A percentile compares a stretch with the other conserved stretches of the same genome.
Evolutionary conservation across 2,113 vertebrate genomes (phyloP).

Genomic region (Isurus oxyrinchus): DNA sequence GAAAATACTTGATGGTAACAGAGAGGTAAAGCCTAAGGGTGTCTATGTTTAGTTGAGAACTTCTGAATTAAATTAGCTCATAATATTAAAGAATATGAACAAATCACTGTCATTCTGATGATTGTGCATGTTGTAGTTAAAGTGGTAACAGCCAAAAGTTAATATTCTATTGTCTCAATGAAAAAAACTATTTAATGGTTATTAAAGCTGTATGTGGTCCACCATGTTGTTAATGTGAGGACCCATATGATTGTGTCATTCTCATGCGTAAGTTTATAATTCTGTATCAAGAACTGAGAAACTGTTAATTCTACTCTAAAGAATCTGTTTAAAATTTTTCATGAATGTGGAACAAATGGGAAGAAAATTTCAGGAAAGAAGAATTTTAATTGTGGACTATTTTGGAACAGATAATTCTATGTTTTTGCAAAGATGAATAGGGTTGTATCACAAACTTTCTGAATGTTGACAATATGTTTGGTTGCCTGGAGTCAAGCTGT

Average conservation of each 20-base stretch:
- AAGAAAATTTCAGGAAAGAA: background rate
- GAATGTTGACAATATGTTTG: background rate
- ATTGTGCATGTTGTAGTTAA: background rate
- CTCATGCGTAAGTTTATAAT: background rate
- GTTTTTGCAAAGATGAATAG: background rate
- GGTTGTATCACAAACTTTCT: background rate
- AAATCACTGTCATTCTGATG: background rate
- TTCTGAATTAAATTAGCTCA: background rate
- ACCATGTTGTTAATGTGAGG: background rate
- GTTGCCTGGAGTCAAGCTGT: background rate
- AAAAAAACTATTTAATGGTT: background rate
- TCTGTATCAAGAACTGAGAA: background rate
- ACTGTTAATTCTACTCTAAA: background rate
- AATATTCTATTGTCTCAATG: background rate
- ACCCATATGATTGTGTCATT: background rate
- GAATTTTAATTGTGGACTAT: background rate
- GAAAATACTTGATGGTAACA: constrained; percentile 1
- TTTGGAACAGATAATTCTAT: background rate
- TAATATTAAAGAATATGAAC: background rate
- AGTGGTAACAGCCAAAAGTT: background rate
- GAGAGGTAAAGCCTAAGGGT: background rate
- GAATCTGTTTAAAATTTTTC: background rate
- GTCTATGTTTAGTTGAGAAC: background rate
- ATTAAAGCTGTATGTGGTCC: background rate
- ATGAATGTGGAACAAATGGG: background rate